phyloP scores from a whole-genome alignment of 2,888 invertebrate species.

The Pseudanteris insignis region DNA sequence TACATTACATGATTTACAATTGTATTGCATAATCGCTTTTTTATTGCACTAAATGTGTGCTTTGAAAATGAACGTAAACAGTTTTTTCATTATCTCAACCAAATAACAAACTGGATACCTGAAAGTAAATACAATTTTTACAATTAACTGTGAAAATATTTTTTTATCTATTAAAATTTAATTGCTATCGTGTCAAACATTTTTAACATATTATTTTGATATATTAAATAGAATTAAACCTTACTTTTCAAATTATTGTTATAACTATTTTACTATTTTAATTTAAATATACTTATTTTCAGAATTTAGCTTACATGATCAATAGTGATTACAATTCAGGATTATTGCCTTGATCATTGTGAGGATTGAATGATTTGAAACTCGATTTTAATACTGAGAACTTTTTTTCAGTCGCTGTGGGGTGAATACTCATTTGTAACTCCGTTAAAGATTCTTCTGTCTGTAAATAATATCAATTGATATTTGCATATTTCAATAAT shows the following conservation, averaged over 20 bases:
- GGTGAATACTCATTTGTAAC: constrained; percentile 74
- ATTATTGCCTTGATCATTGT: constrained; percentile 49
- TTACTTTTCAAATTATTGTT: too few relatives aligned
- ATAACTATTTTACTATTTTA: too few relatives aligned
- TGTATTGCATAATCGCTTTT: constrained; percentile 16
- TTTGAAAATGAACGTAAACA: constrained; percentile 7
- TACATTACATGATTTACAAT: constrained; percentile 42
- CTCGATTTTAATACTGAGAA: constrained; percentile 67
- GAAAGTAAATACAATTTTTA: neutral
- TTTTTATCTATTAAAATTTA: neutral
- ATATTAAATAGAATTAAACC: too few relatives aligned
- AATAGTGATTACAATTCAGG: constrained; percentile 49
- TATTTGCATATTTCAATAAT: too few relatives aligned
- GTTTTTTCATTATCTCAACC: neutral
- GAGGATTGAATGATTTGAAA: constrained; percentile 56
- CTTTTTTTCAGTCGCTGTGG: constrained; percentile 69
- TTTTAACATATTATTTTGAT: too few relatives aligned
- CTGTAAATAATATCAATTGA: constrained; percentile 67
- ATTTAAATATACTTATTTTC: too few relatives aligned
- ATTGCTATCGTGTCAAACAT: too few relatives aligned
- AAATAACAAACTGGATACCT: constrained; percentile 12
- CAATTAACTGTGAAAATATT: neutral
- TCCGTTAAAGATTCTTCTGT: constrained; percentile 82
- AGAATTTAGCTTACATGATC: constrained; percentile 26
- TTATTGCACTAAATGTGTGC: constrained; percentile 2